These are phyloP conservation scores for Dufourea novaeangliae DNA, from an alignment of 1,140 invertebrate genomes.

Conservation along the genomic window DNA sequence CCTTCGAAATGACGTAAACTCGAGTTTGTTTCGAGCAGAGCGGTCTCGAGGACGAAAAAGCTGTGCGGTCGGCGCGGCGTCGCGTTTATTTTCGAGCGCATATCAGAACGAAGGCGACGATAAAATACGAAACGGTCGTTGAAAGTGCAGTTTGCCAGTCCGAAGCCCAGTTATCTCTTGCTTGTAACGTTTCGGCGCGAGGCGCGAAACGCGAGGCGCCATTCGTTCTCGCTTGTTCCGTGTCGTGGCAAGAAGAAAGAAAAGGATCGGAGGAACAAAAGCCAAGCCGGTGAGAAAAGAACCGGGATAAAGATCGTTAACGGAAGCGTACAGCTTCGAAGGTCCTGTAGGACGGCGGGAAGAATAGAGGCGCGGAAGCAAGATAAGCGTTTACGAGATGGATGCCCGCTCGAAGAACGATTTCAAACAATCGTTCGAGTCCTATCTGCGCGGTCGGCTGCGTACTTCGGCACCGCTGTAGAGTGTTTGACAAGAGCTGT, in stretches of 20 bases:
- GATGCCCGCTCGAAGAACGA: constrained; percentile 26
- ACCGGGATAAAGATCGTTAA: constrained; percentile 12
- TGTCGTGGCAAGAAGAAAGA: neutral
- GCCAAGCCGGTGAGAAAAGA: neutral
- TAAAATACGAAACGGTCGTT: constrained; percentile 22
- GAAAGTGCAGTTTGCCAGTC: neutral
- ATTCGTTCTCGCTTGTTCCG: constrained; percentile 10
- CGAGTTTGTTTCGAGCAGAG: neutral
- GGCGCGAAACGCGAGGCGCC: neutral
- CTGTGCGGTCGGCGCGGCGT: neutral
- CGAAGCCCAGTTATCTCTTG: constrained; percentile 3
- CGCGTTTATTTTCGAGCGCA: neutral
- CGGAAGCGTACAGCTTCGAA: neutral
- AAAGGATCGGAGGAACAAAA: constrained; percentile 13
- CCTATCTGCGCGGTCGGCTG: constrained; percentile 2
- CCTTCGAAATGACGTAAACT: neutral
- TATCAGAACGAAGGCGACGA: constrained; percentile 22
- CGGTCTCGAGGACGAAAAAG: neutral
- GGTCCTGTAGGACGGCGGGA: neutral
- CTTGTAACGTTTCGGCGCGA: constrained; percentile 20
- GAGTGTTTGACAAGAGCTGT: too few species aligned
- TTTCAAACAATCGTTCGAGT: constrained; percentile 5
- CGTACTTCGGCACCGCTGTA: neutral
- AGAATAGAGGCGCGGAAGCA: constrained; percentile 1
- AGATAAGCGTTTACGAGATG: constrained; percentile 56